Conservation (phyloP, 2,797 vertebrate species). For the Semaprochilodus insignis region DNA sequence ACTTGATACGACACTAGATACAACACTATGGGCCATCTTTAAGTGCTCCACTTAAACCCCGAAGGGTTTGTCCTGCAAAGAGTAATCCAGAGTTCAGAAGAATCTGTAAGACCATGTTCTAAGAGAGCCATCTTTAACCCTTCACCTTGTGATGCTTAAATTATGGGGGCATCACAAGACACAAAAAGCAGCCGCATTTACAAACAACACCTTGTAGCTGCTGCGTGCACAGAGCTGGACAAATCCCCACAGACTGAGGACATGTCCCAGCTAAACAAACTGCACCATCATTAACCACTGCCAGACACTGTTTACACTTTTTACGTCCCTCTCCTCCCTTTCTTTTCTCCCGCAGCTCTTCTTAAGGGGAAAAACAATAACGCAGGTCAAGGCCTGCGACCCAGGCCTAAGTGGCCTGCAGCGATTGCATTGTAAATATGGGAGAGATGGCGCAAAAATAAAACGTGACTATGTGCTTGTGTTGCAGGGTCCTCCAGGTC, state of each 20-base stretch:
- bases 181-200: background rate
- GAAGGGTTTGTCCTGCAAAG: background rate
- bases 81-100: background rate
- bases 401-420: slow-evolving; percentile 15
- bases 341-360: slow-evolving; percentile 35
- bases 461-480: slow-evolving; percentile 63
- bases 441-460: slow-evolving; percentile 26
- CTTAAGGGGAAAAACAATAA: slow-evolving; percentile 26
- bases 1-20: background rate
- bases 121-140: background rate
- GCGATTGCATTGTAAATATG: slow-evolving; percentile 41
- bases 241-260: slow-evolving; percentile 6
- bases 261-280: slow-evolving; percentile 31
- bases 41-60: background rate
- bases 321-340: background rate
- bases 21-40: background rate
- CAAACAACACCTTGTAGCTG: background rate
- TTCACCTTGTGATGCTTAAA: slow-evolving; percentile 3
- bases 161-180: background rate
- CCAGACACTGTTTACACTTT: slow-evolving; percentile 30
- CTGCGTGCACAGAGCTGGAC: background rate
- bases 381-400: slow-evolving; percentile 47
- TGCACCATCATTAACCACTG: background rate
- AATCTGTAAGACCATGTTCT: slow-evolving; percentile 4
- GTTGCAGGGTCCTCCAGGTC: slow-evolving; percentile 89